Conservation (phyloP, 2,113 vertebrate genomes). For the Lampris incognitus region DNA sequence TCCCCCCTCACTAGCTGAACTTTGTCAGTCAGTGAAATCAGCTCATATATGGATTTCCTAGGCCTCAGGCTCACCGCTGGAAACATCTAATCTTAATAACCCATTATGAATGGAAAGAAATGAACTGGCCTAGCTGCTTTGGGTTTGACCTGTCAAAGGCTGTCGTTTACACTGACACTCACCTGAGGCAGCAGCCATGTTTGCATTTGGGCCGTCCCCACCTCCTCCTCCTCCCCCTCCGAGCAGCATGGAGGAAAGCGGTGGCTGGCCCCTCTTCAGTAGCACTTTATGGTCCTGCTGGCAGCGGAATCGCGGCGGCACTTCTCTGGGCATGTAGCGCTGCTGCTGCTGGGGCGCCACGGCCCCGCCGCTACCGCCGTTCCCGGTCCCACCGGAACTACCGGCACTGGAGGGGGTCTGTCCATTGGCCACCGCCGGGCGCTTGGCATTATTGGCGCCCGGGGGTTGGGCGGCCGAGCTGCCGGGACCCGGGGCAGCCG, state of each 20-base stretch:
- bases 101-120: neutral
- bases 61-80: no score
- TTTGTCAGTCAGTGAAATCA: no score
- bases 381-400: constrained; percentile 69
- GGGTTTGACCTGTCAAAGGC: neutral
- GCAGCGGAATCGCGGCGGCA: constrained; percentile 99
- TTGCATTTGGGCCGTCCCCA: constrained; percentile 85
- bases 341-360: constrained; percentile 86
- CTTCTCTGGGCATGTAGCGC: constrained; percentile 99
- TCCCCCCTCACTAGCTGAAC: no score
- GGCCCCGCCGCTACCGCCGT: constrained; percentile 81
- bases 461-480: constrained; percentile 95
- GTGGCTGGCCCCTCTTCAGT: constrained; percentile 99
- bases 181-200: constrained; percentile 90
- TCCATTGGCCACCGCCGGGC: constrained; percentile 99
- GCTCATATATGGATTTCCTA: no score
- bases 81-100: no score
- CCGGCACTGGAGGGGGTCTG: constrained; percentile 88
- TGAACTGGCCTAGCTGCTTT: neutral
- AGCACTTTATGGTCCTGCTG: constrained; percentile 99
- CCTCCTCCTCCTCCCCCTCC: constrained; percentile 84
- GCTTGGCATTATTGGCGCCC: constrained; percentile 99
- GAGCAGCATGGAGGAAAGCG: constrained; percentile 99
- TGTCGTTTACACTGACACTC: neutral
- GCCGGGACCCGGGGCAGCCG: constrained; percentile 89